phyloP scores from a whole-genome alignment of 1,140 invertebrate species.

The Sminthurides bifidus region DNA sequence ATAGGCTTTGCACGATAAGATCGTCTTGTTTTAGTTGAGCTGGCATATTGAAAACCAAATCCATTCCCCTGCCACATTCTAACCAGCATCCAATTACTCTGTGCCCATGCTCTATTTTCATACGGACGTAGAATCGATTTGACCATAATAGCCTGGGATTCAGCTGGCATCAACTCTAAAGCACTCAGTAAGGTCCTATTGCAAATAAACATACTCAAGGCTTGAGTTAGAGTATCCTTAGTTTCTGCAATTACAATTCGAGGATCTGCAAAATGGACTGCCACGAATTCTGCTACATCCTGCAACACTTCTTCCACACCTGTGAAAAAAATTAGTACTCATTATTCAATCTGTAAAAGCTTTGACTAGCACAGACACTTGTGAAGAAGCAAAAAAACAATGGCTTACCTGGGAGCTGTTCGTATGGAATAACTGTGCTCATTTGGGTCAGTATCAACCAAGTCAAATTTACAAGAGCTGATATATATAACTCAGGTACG shows the following conservation, averaged over 20 bases:
- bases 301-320: conserved; percentile 43
- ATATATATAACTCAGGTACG: conserved; percentile 69
- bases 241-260: conserved; percentile 62
- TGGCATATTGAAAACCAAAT: conserved; percentile 63
- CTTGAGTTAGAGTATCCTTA: conserved; percentile 61
- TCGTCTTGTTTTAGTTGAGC: conserved; percentile 38
- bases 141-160: conserved; percentile 37
- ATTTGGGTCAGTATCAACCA: conserved; percentile 48
- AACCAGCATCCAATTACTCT: conserved; percentile 72
- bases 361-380: not conserved
- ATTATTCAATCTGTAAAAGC: no score
- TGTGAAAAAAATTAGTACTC: conserved; percentile 34
- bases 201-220: conserved; percentile 57
- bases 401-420: conserved; percentile 43
- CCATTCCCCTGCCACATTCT: conserved; percentile 73
- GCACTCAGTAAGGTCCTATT: conserved; percentile 46
- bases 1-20: conserved; percentile 23
- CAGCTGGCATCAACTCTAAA: conserved; percentile 49
- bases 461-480: conserved; percentile 55
- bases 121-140: conserved; percentile 44
- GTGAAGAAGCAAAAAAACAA: not conserved
- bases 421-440: conserved; percentile 49
- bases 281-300: conserved; percentile 58
- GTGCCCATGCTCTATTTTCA: conserved; percentile 71
- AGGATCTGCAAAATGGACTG: conserved; percentile 58